Conservation (phyloP, 2,888 invertebrate species). For the Pimpla rufipes region DNA sequence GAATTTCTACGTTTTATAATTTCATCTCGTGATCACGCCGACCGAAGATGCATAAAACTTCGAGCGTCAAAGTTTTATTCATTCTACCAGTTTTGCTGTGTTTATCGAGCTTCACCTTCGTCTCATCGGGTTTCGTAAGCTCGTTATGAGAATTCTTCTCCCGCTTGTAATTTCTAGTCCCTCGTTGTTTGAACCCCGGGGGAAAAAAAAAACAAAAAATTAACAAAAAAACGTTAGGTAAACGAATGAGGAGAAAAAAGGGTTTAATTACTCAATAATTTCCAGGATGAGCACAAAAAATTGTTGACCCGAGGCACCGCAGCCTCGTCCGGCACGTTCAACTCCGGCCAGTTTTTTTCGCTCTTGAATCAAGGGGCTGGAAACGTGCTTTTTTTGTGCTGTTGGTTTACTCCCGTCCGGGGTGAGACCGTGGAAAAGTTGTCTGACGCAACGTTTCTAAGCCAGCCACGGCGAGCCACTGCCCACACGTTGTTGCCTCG, state of each 20-base stretch:
- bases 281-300: neutral
- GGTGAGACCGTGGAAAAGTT: slow-evolving; percentile 38
- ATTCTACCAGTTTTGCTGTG: too few relatives aligned
- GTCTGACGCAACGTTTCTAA: slow-evolving; percentile 28
- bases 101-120: too few relatives aligned
- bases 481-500: slow-evolving; percentile 39
- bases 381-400: slow-evolving; percentile 4
- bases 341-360: neutral
- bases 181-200: neutral
- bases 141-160: neutral
- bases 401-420: slow-evolving; percentile 4
- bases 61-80: neutral
- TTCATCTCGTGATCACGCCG: neutral
- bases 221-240: too few relatives aligned
- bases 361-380: neutral
- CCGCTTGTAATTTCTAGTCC: neutral
- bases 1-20: neutral
- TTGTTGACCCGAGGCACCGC: neutral
- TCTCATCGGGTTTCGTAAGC: neutral
- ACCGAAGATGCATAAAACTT: neutral
- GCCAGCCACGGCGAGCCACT: slow-evolving; percentile 34
- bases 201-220: too few relatives aligned
- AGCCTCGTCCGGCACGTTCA: neutral
- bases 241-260: neutral
- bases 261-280: neutral